These are phyloP conservation scores for Pseudomyrmex dendroicus DNA, from an alignment of 1,140 invertebrate species.

Conservation along the genomic window DNA sequence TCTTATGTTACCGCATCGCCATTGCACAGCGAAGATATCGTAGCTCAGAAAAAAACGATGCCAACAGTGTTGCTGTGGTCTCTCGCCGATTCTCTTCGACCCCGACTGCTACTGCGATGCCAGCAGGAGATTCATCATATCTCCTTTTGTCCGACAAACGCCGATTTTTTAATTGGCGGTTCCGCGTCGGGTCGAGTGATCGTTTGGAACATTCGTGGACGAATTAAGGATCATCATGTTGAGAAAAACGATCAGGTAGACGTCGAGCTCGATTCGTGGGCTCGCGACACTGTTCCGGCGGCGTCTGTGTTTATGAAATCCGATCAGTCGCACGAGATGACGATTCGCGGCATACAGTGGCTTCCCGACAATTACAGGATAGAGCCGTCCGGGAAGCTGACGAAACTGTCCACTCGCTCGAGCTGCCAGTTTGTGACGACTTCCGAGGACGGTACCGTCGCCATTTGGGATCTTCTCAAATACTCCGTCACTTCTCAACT, in stretches of 20 bases:
- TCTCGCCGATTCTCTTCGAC: constrained; percentile 88
- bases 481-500: constrained; percentile 19
- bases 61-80: constrained; percentile 88
- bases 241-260: background rate
- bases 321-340: constrained; percentile 86
- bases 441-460: constrained; percentile 87
- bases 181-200: constrained; percentile 89
- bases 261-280: background rate
- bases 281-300: constrained; percentile 80
- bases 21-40: no score
- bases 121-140: constrained; percentile 87
- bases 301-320: constrained; percentile 86
- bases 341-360: constrained; percentile 88
- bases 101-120: constrained; percentile 88
- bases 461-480: constrained; percentile 88
- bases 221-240: background rate
- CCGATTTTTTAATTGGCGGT: constrained; percentile 89
- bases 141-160: constrained; percentile 89
- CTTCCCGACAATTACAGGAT: constrained; percentile 86
- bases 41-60: background rate
- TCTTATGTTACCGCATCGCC: constrained; percentile 85
- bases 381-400: constrained; percentile 85
- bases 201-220: constrained; percentile 87
- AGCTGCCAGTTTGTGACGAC: constrained; percentile 87
- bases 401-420: constrained; percentile 42